phyloP scores from a whole-genome alignment of 1,140 invertebrate species.

The Aphaenogaster ashmeadi region DNA sequence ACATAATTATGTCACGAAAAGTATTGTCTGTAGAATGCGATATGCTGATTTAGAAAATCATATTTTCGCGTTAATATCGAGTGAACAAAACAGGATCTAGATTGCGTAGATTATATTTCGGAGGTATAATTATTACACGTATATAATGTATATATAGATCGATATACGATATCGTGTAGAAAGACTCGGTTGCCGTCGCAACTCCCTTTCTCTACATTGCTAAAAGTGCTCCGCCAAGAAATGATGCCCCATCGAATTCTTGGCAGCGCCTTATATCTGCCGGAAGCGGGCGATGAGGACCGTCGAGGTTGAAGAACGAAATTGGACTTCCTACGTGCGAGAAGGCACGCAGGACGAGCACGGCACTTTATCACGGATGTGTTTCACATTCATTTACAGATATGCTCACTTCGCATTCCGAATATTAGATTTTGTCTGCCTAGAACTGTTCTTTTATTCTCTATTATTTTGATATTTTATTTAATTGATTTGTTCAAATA shows the following conservation, averaged over 20 bases:
- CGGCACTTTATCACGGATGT: slow-evolving; percentile 52
- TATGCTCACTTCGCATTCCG: not conserved
- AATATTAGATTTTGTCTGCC: slow-evolving; percentile 20
- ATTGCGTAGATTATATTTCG: slow-evolving; percentile 16
- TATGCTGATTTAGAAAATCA: not conserved
- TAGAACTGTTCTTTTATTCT: not conserved
- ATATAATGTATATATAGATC: not conserved
- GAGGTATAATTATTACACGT: slow-evolving; percentile 28
- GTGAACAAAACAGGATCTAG: not conserved
- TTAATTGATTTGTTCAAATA: not conserved
- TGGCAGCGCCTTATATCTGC: slow-evolving; percentile 47
- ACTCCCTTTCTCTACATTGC: not conserved
- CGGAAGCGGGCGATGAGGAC: slow-evolving; percentile 43
- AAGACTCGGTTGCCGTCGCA: not conserved
- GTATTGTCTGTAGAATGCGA: not conserved
- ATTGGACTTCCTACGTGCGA: slow-evolving; percentile 47
- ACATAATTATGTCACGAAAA: not conserved
- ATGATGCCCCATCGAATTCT: slow-evolving; percentile 66
- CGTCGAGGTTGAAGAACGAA: slow-evolving; percentile 55
- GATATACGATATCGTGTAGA: not conserved
- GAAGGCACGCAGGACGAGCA: slow-evolving; percentile 19
- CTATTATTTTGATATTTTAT: too few relatives aligned
- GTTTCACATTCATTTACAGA: slow-evolving; percentile 59
- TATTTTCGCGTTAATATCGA: not conserved
- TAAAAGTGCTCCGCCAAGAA: slow-evolving; percentile 56